Evolutionary conservation across 1,140 invertebrate species (phyloP), one percentile per base, ranked within the genome.

Genomic region (Philopotamus ludificatus): DNA sequence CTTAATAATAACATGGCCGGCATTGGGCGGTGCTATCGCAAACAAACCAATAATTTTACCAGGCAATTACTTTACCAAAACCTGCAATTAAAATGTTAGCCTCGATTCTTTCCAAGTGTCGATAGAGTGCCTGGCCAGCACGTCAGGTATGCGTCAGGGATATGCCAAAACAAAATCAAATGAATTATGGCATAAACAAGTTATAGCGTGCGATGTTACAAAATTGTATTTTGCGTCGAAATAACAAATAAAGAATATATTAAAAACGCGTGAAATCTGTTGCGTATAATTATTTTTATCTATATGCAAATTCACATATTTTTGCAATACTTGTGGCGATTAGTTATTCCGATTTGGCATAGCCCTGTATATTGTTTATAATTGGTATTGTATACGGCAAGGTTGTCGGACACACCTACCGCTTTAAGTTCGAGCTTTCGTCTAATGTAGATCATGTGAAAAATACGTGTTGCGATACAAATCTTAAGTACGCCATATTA

Each of bases 31-130:
- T 51, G 34, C 47, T 47, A 42, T 18, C 41, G 54, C 64, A 66
- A 69, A 66, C 54, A 66, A 69, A 63, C 64, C 64, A 60, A 70
- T 66, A 63, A 70, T 66, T 69, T 66, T 26, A 44, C 42, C 12
- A 23, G 55, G 45, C 64, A 66, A 70, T 70, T 70, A 64, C 64
- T 63, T 54, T 60, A 64, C 45, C 64, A 41, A 66, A 70, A 63
- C 68, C 54, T 20, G 39, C 47, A 70, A 70, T 70, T 70, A 70
- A 70, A 70, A 70, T 49, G 64, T 66, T 70, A 70, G 60, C 68
- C 68, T 63, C 53, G 45, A 65, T 69, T 63, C 58, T 67, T 58
- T 64, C 28, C 55, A 65, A 51, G 53, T 66, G 60, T 63, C 60
- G 67, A 69, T 68, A 18, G 39, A 62, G 55, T 53, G 28, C 51